Conservation (phyloP, 2,797 vertebrate genomes). For the Pseudomugil tenellus region DNA sequence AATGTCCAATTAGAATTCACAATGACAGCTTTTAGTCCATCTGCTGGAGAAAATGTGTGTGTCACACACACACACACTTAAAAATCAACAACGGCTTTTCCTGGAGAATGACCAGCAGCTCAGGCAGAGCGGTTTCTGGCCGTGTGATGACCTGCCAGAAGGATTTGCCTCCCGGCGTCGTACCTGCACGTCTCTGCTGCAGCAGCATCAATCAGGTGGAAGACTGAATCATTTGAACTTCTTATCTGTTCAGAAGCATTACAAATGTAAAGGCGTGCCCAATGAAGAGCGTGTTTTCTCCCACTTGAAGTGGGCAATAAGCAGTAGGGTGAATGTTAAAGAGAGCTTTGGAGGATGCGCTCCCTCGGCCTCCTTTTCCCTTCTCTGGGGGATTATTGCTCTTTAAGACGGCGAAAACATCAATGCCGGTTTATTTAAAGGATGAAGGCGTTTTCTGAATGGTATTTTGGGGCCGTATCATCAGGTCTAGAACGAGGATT, state of each 20-base stretch:
- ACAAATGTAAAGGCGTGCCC: conserved; percentile 62
- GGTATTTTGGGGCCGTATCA: conserved; percentile 80
- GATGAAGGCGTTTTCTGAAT: conserved; percentile 84
- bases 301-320: conserved; percentile 76
- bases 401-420: conserved; percentile 82
- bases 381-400: conserved; percentile 78
- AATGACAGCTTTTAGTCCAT: conserved; percentile 98
- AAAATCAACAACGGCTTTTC: conserved; percentile 43
- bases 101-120: conserved; percentile 49
- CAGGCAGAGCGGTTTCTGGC: conserved; percentile 39
- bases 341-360: conserved; percentile 76
- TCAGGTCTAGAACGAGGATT: conserved; percentile 82
- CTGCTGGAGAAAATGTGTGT: conserved; percentile 87
- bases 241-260: conserved; percentile 64
- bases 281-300: conserved; percentile 73
- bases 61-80: conserved; percentile 4
- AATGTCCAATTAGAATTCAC: conserved; percentile 96
- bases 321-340: conserved; percentile 80
- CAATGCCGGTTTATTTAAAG: conserved; percentile 83
- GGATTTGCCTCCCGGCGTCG: conserved; percentile 41
- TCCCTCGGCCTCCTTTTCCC: conserved; percentile 62
- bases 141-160: conserved; percentile 47
- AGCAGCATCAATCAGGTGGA: conserved; percentile 47
- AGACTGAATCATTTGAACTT: conserved; percentile 70
- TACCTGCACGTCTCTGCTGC: conserved; percentile 47